These are phyloP conservation scores for Helicoverpa zea DNA, from an alignment of 1,140 invertebrate species.

Conservation along the genomic window DNA sequence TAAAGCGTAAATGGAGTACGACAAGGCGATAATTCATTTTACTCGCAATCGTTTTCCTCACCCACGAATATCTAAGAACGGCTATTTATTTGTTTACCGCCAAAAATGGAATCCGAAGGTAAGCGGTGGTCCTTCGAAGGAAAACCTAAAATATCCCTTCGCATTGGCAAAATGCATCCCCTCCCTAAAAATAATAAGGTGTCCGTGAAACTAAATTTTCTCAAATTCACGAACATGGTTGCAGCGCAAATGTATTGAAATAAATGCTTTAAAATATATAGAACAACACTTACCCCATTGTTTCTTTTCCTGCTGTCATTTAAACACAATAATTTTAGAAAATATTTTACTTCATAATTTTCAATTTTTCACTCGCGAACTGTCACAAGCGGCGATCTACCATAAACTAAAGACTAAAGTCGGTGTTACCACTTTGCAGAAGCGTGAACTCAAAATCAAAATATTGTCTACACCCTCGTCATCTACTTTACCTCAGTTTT, in stretches of 20 bases:
- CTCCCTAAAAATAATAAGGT: constrained; percentile 84
- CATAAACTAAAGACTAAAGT: constrained; percentile 70
- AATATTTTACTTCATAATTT: constrained; percentile 84
- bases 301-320: constrained; percentile 90
- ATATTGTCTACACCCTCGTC: not conserved
- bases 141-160: constrained; percentile 82
- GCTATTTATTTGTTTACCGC: constrained; percentile 45
- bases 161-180: constrained; percentile 84
- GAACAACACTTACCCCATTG: constrained; percentile 87
- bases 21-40: constrained; percentile 44
- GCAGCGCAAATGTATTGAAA: constrained; percentile 23
- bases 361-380: constrained; percentile 80
- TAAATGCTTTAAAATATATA: constrained; percentile 40
- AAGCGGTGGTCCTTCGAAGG: constrained; percentile 48
- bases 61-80: not conserved
- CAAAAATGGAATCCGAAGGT: constrained; percentile 43
- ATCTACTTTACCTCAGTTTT: not conserved
- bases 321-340: constrained; percentile 83
- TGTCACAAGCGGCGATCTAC: constrained; percentile 76
- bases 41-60: constrained; percentile 13
- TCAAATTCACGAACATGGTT: constrained; percentile 35
- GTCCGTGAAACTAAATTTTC: constrained; percentile 65
- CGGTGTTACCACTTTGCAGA: constrained; percentile 53
- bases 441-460: not conserved
- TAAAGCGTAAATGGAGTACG: constrained; percentile 61